Evolutionary conservation across 2,888 invertebrate genomes (phyloP).

Genomic region (Aleiodes testaceus): DNA sequence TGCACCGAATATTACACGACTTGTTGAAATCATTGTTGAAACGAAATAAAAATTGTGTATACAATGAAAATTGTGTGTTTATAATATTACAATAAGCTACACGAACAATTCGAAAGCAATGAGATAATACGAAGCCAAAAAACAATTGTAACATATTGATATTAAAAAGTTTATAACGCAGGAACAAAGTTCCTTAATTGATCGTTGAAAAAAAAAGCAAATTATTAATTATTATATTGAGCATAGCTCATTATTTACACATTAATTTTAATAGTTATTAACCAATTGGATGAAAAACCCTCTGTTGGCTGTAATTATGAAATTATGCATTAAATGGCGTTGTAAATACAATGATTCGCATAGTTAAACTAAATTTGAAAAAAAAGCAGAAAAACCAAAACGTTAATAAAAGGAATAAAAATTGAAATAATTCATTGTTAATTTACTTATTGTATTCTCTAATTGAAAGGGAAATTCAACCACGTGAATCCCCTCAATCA

Average conservation of each 20-base stretch:
- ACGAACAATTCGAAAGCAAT: neutral
- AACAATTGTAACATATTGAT: slow-evolving; percentile 20
- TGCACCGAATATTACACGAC: slow-evolving; percentile 13
- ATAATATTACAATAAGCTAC: slow-evolving; percentile 6
- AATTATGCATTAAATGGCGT: slow-evolving; percentile 4
- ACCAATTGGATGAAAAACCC: neutral
- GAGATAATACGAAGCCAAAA: slow-evolving; percentile 1
- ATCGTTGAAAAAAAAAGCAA: slow-evolving; percentile 7
- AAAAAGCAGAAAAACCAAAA: neutral
- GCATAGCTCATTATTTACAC: slow-evolving; percentile 15
- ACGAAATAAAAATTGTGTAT: slow-evolving; percentile 9
- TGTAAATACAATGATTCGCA: slow-evolving; percentile 26
- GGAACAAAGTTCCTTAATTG: slow-evolving; percentile 6
- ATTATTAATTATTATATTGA: slow-evolving; percentile 19
- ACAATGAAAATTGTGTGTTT: slow-evolving; percentile 23
- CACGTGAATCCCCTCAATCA: neutral
- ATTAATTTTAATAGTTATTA: slow-evolving; percentile 8
- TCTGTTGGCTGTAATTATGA: slow-evolving; percentile 28
- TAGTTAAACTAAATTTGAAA: slow-evolving; percentile 5
- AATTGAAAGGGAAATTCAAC: neutral
- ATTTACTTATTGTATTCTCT: neutral
- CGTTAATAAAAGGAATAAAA: slow-evolving; percentile 9
- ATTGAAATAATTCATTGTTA: neutral
- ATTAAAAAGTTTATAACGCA: slow-evolving; percentile 24
- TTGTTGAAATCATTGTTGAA: slow-evolving; percentile 22